phyloP scores from a whole-genome alignment of 2,888 invertebrate species.

The Mimas tiliae region DNA sequence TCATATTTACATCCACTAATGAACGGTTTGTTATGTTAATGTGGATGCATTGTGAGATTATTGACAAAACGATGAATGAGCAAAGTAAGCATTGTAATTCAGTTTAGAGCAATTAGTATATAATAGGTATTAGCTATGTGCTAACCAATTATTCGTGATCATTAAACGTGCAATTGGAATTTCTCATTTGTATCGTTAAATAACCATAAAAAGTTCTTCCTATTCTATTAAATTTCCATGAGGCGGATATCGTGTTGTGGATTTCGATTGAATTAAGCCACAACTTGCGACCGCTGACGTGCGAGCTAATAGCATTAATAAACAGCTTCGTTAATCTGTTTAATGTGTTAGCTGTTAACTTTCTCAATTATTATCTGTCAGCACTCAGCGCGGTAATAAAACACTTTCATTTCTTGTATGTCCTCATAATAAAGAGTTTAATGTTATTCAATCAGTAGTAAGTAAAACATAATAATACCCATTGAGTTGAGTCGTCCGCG shows the following conservation, averaged over 20 bases:
- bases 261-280: conserved; percentile 49
- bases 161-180: conserved; percentile 47
- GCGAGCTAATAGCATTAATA: conserved; percentile 17
- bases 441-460: not conserved
- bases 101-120: conserved; percentile 16
- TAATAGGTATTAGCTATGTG: conserved; percentile 23
- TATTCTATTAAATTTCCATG: conserved; percentile 51
- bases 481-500: not conserved
- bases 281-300: conserved; percentile 37
- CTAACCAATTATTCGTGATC: conserved; percentile 46
- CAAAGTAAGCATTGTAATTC: conserved; percentile 23
- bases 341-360: conserved; percentile 4
- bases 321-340: conserved; percentile 17
- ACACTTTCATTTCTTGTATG: no score
- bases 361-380: conserved; percentile 19
- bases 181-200: conserved; percentile 55
- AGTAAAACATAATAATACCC: not conserved
- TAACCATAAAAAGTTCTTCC: conserved; percentile 51
- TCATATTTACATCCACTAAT: conserved; percentile 9
- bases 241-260: conserved; percentile 49
- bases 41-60: conserved; percentile 10
- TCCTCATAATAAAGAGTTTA: not conserved
- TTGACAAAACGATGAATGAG: conserved; percentile 11
- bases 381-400: not conserved
- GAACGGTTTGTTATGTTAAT: conserved; percentile 12